Base-by-base conservation (phyloP, 1,140 invertebrate genomes). In the Portunus trituberculatus region DNA sequence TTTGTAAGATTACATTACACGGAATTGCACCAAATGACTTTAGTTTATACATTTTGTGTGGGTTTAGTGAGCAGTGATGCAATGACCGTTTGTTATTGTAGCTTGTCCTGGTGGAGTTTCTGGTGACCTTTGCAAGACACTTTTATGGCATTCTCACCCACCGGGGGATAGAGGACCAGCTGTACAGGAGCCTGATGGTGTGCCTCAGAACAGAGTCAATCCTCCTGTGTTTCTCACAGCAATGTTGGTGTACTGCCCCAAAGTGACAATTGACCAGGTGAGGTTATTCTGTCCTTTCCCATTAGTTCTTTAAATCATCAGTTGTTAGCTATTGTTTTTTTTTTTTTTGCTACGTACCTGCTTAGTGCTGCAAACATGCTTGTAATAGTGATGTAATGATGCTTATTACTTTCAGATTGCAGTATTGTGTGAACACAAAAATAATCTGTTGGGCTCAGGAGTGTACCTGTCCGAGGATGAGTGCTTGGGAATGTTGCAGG, bases 201-300 rank as follows among this genome's bases (percentile, higher is more conserved):
- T 88, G 93, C n/a, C 29, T 94, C 25, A 59, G 93, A 91, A 89
- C 31, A 67, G 67, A 48, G 25, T 29, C 12, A 94, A 94, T 48
- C 93, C 87, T 45, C 87, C 93, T 0, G 67, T 94, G 7, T 83
- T 90, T 52, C 52, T 94, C 12, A 91, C 88, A 12, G 39, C 67
- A 28, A 91, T 94, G 88, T 32, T 94, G 20, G 88, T 91, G 4
- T 82, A 88, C 16, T 94, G 93, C 29, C 59, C 93, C 20, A 94
- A 91, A 20, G 93, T 94, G 59, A 94, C 88, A 2, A 94, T 94
- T 31, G 93, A 94, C 20, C 93, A 94, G 93, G 93, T 94, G 45
- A 94, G 93, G 20, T 16, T 8, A 39, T 91, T 82, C 12, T 29
- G 14, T 31, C 16, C n/a, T 82, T 92, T 39, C 20, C 29, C n/a